Percentiles rank a stretch among this genome's conserved stretches.
Evolutionary conservation across 2,113 vertebrate genomes (phyloP).

Genomic region (Loxodonta africana): DNA sequence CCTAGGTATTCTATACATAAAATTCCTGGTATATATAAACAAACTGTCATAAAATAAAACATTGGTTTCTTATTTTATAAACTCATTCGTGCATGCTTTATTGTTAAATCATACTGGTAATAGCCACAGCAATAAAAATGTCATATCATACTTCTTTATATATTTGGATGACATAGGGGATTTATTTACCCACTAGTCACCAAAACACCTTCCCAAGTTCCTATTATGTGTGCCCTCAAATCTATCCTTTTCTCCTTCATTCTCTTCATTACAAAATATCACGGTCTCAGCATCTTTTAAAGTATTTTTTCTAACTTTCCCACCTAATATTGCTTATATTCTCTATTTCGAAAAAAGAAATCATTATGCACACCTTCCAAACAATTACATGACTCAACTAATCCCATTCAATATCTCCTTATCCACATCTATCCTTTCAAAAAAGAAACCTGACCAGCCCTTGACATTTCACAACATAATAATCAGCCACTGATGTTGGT

Average conservation of each 20-base stretch:
- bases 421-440: not conserved
- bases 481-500: not conserved
- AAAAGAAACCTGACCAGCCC: not conserved
- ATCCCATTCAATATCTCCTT: not conserved
- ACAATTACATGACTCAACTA: not conserved
- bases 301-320: not conserved
- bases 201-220: not conserved
- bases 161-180: not conserved
- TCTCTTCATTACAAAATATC: not conserved
- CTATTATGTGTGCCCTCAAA: not conserved
- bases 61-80: conserved; percentile 9
- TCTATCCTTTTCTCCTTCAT: not conserved
- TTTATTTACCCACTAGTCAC: not conserved
- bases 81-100: not conserved
- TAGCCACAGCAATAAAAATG: not conserved
- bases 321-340: not conserved
- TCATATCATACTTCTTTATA: not conserved
- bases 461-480: not conserved
- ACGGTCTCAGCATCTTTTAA: not conserved
- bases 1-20: not conserved
- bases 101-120: not conserved
- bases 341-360: not conserved
- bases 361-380: accelerated
- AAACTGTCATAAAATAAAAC: not conserved
- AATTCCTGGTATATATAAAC: not conserved